Percentiles rank a stretch among this genome's conserved stretches.
These are phyloP conservation scores for Agonopterix arenella DNA, from an alignment of 2,888 invertebrate genomes.

Conservation along the genomic window DNA sequence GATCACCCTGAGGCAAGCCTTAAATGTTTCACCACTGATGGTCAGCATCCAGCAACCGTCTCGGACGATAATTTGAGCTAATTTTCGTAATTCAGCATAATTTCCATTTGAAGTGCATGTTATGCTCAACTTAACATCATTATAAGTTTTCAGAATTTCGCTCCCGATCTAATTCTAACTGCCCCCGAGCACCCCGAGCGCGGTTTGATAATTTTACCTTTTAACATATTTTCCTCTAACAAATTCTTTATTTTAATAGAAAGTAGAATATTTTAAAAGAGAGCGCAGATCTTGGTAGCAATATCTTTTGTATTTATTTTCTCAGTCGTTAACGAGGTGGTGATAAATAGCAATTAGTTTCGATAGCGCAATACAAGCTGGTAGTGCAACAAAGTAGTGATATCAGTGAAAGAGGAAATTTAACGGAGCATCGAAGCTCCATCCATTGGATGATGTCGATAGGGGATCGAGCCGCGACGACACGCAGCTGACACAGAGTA, in stretches of 20 bases:
- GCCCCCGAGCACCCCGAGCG: slow-evolving; percentile 43
- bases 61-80: slow-evolving; percentile 66
- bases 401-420: not conserved
- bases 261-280: too few species aligned
- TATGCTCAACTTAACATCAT: slow-evolving; percentile 45
- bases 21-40: slow-evolving; percentile 43
- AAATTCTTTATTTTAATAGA: too few species aligned
- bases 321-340: too few species aligned
- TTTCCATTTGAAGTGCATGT: slow-evolving; percentile 63
- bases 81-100: slow-evolving; percentile 69
- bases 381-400: not conserved
- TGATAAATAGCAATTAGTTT: not conserved
- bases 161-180: slow-evolving; percentile 39
- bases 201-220: too few species aligned
- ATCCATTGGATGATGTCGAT: slow-evolving; percentile 37
- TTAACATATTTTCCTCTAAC: too few species aligned
- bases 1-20: slow-evolving; percentile 35
- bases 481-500: slow-evolving; percentile 41
- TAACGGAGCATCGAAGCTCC: slow-evolving; percentile 7
- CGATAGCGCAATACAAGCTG: not conserved
- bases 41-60: slow-evolving; percentile 49
- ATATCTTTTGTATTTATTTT: too few species aligned
- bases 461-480: slow-evolving; percentile 31
- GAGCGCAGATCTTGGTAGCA: too few species aligned
- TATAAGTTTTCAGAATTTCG: slow-evolving; percentile 47